Evolutionary conservation across 2,888 invertebrate species (phyloP).

Genomic region (Entomobrya multifasciata): DNA sequence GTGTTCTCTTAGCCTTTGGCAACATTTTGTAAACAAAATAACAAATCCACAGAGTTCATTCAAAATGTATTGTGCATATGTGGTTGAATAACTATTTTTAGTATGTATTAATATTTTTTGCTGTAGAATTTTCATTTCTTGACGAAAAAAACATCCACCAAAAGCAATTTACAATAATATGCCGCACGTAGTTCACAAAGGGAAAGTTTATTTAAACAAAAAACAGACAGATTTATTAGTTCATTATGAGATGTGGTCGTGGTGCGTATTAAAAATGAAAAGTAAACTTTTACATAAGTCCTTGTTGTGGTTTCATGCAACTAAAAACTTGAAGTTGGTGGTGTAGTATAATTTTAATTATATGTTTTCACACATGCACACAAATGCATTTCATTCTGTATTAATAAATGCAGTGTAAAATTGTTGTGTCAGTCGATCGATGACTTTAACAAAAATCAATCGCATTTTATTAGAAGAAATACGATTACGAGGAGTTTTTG

Average conservation of each 20-base stretch:
- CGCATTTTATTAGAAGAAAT: no score
- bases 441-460: no score
- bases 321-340: no score
- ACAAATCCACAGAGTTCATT: slow-evolving; percentile 18
- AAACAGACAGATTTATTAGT: not conserved
- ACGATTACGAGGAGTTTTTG: no score
- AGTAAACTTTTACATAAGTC: slow-evolving; percentile 4
- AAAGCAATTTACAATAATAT: no score
- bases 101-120: no score
- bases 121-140: no score
- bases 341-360: no score
- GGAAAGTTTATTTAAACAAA: slow-evolving; percentile 24
- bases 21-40: not conserved
- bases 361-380: no score
- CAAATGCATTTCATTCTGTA: no score
- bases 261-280: not conserved
- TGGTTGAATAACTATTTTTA: not conserved
- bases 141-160: not conserved
- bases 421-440: no score
- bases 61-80: not conserved
- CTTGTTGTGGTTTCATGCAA: not conserved
- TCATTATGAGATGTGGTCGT: not conserved
- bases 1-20: not conserved
- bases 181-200: not conserved
- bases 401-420: no score